A percentile compares a stretch with the other conserved stretches of the same genome.
phyloP scores from a whole-genome alignment of 2,888 invertebrate species.

The Erebia epiphron region DNA sequence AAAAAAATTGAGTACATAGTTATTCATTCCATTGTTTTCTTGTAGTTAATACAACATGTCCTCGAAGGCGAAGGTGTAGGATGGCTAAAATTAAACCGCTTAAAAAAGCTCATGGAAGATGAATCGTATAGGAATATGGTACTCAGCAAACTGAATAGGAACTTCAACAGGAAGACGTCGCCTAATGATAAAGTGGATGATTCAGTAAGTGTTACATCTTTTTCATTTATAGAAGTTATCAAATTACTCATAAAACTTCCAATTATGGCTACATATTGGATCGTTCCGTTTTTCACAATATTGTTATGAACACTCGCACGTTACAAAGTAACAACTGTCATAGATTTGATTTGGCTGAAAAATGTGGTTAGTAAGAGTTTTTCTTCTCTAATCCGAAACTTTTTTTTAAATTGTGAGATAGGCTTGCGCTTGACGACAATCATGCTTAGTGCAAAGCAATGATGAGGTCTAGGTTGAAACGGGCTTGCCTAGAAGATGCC shows the following conservation, averaged over 20 bases:
- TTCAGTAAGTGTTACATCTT: constrained; percentile 86
- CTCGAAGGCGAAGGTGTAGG: constrained; percentile 97
- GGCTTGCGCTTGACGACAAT: no score
- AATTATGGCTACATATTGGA: no score
- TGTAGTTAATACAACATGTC: constrained; percentile 90
- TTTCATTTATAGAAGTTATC: background rate
- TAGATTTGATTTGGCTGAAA: no score
- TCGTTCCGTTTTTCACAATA: no score
- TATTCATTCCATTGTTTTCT: constrained; percentile 18
- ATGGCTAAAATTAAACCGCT: constrained; percentile 96
- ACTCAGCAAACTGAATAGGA: constrained; percentile 96
- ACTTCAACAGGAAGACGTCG: constrained; percentile 95
- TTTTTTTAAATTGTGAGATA: no score
- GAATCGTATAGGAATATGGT: constrained; percentile 98
- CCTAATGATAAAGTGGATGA: constrained; percentile 99
- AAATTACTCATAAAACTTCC: background rate
- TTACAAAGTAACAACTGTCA: no score
- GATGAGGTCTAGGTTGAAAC: no score
- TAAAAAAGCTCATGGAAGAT: constrained; percentile 99
- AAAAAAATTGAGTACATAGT: background rate
- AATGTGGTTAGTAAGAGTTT: no score
- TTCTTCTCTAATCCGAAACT: no score
- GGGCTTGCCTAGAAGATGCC: no score
- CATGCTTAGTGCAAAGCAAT: no score
- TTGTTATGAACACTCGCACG: no score